Conservation (phyloP, 2,113 vertebrate species). For the Microcebus murinus region DNA sequence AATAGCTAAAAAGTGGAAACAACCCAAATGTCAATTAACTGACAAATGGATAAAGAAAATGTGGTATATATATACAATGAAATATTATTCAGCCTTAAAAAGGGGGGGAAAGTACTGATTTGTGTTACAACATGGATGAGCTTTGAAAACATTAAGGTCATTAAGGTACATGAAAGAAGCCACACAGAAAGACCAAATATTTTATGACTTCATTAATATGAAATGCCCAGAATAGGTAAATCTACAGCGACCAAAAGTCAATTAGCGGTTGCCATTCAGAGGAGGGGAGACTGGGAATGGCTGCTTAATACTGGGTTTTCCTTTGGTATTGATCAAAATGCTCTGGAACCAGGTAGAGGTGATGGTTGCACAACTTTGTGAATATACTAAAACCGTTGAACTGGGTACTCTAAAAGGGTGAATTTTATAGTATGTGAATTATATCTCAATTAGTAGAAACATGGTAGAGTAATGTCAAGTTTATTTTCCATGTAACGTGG, state of each 20-base stretch:
- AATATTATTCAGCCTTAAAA: neutral
- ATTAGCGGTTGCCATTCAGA: neutral
- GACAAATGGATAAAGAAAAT: neutral
- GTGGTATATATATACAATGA: neutral
- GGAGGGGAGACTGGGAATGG: neutral
- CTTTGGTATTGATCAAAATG: neutral
- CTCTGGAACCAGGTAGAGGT: neutral
- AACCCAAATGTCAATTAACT: neutral
- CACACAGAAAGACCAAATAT: neutral
- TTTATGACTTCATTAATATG: neutral
- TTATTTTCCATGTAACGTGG: neutral
- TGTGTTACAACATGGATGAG: neutral
- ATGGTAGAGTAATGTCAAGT: neutral
- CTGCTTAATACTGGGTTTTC: neutral
- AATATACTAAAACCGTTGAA: neutral
- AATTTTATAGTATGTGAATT: slow-evolving; percentile 22
- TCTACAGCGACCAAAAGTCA: neutral
- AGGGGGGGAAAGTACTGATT: neutral
- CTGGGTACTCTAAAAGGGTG: neutral
- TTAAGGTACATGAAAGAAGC: neutral
- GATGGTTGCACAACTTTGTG: neutral
- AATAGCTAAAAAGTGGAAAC: neutral
- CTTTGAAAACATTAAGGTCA: neutral
- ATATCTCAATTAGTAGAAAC: neutral
- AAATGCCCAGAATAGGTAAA: neutral